phyloP scores from a whole-genome alignment of 2,113 vertebrate genomes.

The Orientallactaga bullata region DNA sequence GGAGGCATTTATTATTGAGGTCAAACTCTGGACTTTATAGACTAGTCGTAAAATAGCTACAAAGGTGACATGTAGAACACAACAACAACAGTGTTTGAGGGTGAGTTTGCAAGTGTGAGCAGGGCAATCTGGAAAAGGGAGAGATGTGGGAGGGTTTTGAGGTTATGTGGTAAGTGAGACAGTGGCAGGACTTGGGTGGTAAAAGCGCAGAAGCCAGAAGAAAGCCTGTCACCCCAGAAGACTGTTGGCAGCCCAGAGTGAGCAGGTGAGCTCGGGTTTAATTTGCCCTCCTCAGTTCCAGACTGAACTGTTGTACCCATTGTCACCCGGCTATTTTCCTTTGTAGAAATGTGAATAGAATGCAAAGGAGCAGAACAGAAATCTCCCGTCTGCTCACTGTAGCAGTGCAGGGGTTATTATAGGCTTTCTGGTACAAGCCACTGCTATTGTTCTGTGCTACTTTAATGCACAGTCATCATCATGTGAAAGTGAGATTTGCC shows the following conservation, averaged over 20 bases:
- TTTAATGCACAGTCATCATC: slow-evolving; percentile 1
- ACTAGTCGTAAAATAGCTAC: neutral
- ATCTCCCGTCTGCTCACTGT: neutral
- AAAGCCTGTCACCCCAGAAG: neutral
- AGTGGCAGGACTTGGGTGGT: neutral
- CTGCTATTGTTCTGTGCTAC: slow-evolving; percentile 26
- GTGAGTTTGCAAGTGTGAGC: neutral
- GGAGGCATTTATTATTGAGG: neutral
- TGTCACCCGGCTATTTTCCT: neutral
- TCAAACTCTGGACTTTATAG: slow-evolving; percentile 40
- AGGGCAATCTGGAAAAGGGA: neutral
- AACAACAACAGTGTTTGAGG: neutral
- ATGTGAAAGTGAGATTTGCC: slow-evolving; percentile 17
- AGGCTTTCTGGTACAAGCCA: neutral
- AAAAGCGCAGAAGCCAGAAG: neutral
- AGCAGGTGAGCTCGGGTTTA: neutral
- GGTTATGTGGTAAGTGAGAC: neutral
- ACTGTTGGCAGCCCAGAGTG: neutral
- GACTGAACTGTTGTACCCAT: neutral
- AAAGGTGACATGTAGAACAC: slow-evolving; percentile 29
- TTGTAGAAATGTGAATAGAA: slow-evolving; percentile 13
- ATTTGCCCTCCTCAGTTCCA: neutral
- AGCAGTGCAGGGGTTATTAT: neutral
- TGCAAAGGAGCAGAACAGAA: slow-evolving; percentile 23
- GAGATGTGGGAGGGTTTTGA: neutral